Conservation (phyloP, 2,797 vertebrate genomes). For the Halcyon badia region DNA sequence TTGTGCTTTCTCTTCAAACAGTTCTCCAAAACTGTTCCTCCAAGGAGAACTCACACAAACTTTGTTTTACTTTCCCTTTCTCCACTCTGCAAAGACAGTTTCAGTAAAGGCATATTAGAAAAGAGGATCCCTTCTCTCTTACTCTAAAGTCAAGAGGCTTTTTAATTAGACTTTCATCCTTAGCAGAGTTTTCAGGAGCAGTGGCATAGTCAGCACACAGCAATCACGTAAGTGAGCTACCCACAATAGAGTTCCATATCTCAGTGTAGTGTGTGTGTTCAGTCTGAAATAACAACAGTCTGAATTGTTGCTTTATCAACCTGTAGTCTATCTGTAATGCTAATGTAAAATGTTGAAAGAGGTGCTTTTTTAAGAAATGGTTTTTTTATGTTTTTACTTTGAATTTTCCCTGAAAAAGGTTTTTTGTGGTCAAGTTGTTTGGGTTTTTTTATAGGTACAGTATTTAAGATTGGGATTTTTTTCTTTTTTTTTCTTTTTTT, state of each 20-base stretch:
- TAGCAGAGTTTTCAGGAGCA: not conserved
- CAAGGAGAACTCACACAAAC: not conserved
- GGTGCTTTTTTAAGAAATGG: not conserved
- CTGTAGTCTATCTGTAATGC: not conserved
- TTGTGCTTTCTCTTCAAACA: not conserved
- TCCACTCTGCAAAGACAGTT: not conserved
- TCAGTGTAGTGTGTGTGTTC: not conserved
- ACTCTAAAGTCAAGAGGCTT: not conserved
- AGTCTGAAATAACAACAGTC: not conserved
- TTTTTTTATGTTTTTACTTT: not conserved
- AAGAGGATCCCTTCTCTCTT: not conserved
- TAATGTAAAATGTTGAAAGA: not conserved
- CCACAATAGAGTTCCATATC: not conserved
- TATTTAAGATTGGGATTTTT: not conserved
- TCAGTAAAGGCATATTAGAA: not conserved
- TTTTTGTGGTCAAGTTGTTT: not conserved
- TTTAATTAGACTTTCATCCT: not conserved
- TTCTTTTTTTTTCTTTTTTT: too few relatives aligned
- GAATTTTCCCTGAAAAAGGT: not conserved
- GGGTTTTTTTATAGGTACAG: not conserved
- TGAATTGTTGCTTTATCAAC: not conserved
- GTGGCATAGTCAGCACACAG: not conserved
- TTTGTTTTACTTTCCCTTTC: not conserved
- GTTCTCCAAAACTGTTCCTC: not conserved
- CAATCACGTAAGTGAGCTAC: not conserved